Percentiles rank a stretch among this genome's conserved stretches.
These are phyloP conservation scores for Pterobdella sp. DNA, from an alignment of 2,888 invertebrate genomes.

Conservation along the genomic window DNA sequence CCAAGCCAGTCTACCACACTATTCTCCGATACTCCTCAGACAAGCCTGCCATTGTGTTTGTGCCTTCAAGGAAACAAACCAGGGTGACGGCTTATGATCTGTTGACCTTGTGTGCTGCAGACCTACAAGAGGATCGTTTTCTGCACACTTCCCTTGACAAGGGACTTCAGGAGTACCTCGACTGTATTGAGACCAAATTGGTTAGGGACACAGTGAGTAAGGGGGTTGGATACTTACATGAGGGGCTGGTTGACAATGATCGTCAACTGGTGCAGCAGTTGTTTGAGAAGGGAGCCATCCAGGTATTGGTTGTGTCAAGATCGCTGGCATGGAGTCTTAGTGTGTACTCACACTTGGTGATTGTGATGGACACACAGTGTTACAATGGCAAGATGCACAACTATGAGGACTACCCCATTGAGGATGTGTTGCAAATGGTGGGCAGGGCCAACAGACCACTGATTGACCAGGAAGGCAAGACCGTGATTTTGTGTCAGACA, in stretches of 20 bases:
- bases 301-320: slow-evolving; percentile 78
- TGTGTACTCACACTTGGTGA: slow-evolving; percentile 79
- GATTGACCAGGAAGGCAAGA: slow-evolving; percentile 76
- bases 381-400: slow-evolving; percentile 69
- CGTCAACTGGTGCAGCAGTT: slow-evolving; percentile 83
- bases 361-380: slow-evolving; percentile 91
- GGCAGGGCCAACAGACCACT: slow-evolving; percentile 88
- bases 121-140: slow-evolving; percentile 75
- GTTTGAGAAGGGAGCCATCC: slow-evolving; percentile 81
- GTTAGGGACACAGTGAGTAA: slow-evolving; percentile 82
- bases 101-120: slow-evolving; percentile 83
- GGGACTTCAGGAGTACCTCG: slow-evolving; percentile 57
- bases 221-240: slow-evolving; percentile 94
- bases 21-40: slow-evolving; percentile 59
- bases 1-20: slow-evolving; percentile 90
- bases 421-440: slow-evolving; percentile 94
- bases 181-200: slow-evolving; percentile 16
- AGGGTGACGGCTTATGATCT: slow-evolving; percentile 90
- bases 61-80: slow-evolving; percentile 72
- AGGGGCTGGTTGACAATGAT: slow-evolving; percentile 78
- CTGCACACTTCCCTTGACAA: slow-evolving; percentile 72
- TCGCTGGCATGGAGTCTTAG: slow-evolving; percentile 87
- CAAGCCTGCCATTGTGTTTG: slow-evolving; percentile 50
- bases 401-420: slow-evolving; percentile 95
- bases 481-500: slow-evolving; percentile 89